Evolutionary conservation across 2,113 vertebrate species (phyloP), one percentile per base, ranked within the genome.

Genomic region (Rhea americana): DNA sequence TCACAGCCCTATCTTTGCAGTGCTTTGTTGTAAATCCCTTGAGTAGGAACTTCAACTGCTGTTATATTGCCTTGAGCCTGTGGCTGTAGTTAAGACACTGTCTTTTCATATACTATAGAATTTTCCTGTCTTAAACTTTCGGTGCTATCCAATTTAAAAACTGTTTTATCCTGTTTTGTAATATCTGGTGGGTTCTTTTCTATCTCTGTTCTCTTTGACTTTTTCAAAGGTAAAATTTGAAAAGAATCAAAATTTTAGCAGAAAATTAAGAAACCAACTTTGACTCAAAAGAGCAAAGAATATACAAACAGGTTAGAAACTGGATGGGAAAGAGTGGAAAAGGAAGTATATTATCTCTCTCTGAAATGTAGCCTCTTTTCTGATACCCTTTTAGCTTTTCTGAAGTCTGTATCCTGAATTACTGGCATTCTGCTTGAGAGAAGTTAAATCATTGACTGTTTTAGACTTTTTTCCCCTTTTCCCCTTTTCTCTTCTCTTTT

Each of bases 111-210:
- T 82, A 41, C 43, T 9, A 2, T 26, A 77, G 41, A 82, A 85
- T 73, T 93, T 76, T 94, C 81, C 51, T 84, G 4, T 72, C 28
- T 61, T 72, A 82, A 94, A 81, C 91, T 75, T 87, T 90, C 24
- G 66, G 22, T n/a, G 32, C 50, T 82, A 15, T 70, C 63, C 41
- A 53, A 22, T 80, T 88, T 66, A 67, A 94, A 88, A 94, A 24
- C 55, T 62, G 10, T 58, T 95, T 90, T 85, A 48, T 87, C 37
- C 51, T 76, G 17, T 47, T 93, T 84, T 78, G n/a, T 53, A 71
- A 47, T 68, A 43, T 55, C n/a, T 77, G n/a, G 3, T 65, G 7
- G 74, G 10, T 87, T 74, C 66, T n/a, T 83, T 86, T n/a, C 35
- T 80, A 50, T n/a, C 39, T 65, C 21, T 95, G 3, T 84, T 91